A percentile compares a stretch with the other conserved stretches of the same genome.
Evolutionary conservation across 35 echinoderm and acorn worm species (phyloP).

Genomic region (Chiridota heheva): DNA sequence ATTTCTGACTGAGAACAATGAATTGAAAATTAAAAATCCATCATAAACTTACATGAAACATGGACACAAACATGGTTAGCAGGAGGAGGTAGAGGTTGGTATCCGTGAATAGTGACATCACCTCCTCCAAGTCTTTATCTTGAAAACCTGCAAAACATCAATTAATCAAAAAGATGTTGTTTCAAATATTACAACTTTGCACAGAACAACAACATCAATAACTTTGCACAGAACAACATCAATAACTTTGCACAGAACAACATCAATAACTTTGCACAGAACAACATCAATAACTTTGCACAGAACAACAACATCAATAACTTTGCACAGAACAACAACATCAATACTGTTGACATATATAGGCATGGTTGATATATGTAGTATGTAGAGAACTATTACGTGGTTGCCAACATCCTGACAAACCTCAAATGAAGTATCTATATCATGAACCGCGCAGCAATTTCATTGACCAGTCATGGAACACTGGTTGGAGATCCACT

Average conservation of each 20-base stretch:
- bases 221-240: background rate
- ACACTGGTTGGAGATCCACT: too few species aligned
- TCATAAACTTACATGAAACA: slow-evolving; percentile 97
- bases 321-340: background rate
- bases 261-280: background rate
- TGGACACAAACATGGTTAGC: slow-evolving; percentile 74
- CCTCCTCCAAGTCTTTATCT: slow-evolving; percentile 91
- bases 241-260: too few species aligned
- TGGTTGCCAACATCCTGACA: background rate
- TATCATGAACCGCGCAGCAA: too few species aligned
- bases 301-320: background rate
- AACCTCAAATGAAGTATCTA: background rate
- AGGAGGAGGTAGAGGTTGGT: slow-evolving; percentile 67
- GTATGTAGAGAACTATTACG: background rate
- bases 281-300: background rate
- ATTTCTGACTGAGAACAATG: background rate
- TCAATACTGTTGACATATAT: background rate
- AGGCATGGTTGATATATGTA: background rate
- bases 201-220: background rate
- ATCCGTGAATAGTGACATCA: slow-evolving; percentile 71
- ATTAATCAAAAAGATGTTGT: background rate
- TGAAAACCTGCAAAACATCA: slow-evolving; percentile 79
- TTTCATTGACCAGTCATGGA: too few species aligned
- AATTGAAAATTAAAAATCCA: too few species aligned
- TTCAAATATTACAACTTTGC: too few species aligned